These are phyloP conservation scores for Tolypeutes matacus DNA, from an alignment of 2,797 vertebrate genomes.

Conservation along the genomic window DNA sequence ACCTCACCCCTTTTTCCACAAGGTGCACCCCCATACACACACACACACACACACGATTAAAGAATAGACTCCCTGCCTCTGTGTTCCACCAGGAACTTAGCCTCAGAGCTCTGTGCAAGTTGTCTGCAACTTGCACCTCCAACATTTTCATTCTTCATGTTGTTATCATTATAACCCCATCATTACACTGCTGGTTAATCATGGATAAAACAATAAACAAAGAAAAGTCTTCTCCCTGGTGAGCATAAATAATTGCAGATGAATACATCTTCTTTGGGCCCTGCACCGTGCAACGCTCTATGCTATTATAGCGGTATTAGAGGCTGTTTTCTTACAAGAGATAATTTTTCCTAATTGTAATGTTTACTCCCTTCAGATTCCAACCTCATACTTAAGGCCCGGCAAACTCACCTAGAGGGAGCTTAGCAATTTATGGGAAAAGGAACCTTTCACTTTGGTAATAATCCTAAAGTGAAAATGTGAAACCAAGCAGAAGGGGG, in stretches of 20 bases:
- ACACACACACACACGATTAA: not conserved
- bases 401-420: slow-evolving; percentile 29
- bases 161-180: slow-evolving; percentile 63
- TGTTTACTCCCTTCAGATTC: slow-evolving; percentile 61
- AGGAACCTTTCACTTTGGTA: not conserved
- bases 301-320: not conserved
- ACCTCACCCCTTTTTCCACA: not conserved
- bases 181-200: slow-evolving; percentile 71
- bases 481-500: slow-evolving; percentile 27
- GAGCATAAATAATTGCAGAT: slow-evolving; percentile 70
- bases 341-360: slow-evolving; percentile 56
- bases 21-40: not conserved
- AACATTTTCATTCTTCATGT: slow-evolving; percentile 33
- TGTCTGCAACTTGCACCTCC: slow-evolving; percentile 41
- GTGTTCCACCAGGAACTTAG: not conserved
- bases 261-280: slow-evolving; percentile 50
- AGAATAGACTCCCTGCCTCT: not conserved
- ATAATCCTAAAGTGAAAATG: slow-evolving; percentile 14
- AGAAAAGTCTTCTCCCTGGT: slow-evolving; percentile 54
- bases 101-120: not conserved
- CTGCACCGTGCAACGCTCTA: not conserved
- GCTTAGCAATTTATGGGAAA: not conserved
- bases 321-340: slow-evolving; percentile 59
- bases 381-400: slow-evolving; percentile 21
- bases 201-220: slow-evolving; percentile 78